Evolutionary conservation across 2,888 invertebrate species (phyloP).

Genomic region (Cetonia aurata): DNA sequence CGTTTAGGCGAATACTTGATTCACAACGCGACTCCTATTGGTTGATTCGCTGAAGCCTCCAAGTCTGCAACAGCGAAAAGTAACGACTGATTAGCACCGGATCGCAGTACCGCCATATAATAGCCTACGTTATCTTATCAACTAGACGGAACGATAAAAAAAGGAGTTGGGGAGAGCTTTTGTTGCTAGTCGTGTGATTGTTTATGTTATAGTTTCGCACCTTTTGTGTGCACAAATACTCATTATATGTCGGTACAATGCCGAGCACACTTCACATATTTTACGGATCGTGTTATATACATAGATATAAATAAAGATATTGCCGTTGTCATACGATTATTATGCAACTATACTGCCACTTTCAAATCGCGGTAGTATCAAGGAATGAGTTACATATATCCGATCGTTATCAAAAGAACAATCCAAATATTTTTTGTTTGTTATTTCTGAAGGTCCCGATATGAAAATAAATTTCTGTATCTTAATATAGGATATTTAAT

Average conservation of each 20-base stretch:
- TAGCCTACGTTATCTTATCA: conserved; percentile 26
- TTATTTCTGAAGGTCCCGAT: too few relatives aligned
- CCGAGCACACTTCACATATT: too few relatives aligned
- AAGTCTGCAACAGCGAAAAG: conserved; percentile 24
- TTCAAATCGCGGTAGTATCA: too few relatives aligned
- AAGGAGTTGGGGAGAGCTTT: conserved; percentile 1
- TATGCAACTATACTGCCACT: too few relatives aligned
- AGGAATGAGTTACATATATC: too few relatives aligned
- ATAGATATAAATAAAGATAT: too few relatives aligned
- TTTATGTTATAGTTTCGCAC: conserved; percentile 1
- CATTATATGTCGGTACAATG: conserved; percentile 2
- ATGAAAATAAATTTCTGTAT: too few relatives aligned
- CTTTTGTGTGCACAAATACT: not conserved
- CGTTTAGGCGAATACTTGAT: not conserved
- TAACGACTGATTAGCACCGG: conserved; percentile 25
- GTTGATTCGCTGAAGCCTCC: conserved; percentile 3
- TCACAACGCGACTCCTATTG: not conserved
- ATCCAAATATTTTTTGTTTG: too few relatives aligned
- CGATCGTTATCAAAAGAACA: too few relatives aligned
- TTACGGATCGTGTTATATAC: too few relatives aligned
- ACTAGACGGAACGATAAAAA: conserved; percentile 5
- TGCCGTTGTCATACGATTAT: too few relatives aligned
- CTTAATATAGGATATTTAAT: too few relatives aligned
- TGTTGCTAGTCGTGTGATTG: conserved; percentile 18
- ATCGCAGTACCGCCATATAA: conserved; percentile 26